Evolutionary conservation across 2,797 vertebrate species (phyloP).

Genomic region (Silurus aristotelis): DNA sequence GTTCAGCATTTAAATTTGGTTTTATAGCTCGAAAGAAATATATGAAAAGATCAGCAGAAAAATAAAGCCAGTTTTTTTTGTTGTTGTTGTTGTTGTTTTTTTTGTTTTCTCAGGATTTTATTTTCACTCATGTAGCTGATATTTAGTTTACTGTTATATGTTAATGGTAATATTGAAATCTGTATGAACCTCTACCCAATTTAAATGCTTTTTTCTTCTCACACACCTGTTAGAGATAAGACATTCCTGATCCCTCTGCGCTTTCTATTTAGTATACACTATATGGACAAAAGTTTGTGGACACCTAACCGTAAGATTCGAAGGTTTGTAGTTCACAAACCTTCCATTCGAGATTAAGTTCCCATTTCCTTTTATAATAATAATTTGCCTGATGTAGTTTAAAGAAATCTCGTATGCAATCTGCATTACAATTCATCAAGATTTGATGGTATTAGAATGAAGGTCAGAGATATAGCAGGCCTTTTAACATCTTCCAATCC

Average conservation of each 20-base stretch:
- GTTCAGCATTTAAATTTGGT: not conserved
- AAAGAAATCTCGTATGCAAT: too few relatives aligned
- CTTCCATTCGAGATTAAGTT: too few relatives aligned
- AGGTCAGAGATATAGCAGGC: too few relatives aligned
- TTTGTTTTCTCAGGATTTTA: not conserved
- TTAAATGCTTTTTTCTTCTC: not conserved
- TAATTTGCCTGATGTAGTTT: too few relatives aligned
- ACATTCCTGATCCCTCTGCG: not conserved
- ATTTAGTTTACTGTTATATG: not conserved
- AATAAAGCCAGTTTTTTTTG: not conserved
- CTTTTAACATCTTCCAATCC: too few relatives aligned
- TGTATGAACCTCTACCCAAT: not conserved
- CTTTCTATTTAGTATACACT: not conserved
- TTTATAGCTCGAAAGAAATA: not conserved
- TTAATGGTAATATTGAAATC: not conserved
- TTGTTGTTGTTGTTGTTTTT: too few relatives aligned
- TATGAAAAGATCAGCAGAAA: not conserved
- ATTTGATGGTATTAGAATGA: too few relatives aligned
- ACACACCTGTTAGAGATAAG: not conserved
- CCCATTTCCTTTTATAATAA: too few relatives aligned
- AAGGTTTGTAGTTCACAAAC: too few relatives aligned
- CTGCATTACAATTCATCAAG: too few relatives aligned
- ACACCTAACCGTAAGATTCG: too few relatives aligned
- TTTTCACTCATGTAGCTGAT: not conserved
- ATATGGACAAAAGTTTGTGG: too few relatives aligned